Evolutionary conservation across 2,113 vertebrate species (phyloP).

Genomic region (Saiga tatarica): DNA sequence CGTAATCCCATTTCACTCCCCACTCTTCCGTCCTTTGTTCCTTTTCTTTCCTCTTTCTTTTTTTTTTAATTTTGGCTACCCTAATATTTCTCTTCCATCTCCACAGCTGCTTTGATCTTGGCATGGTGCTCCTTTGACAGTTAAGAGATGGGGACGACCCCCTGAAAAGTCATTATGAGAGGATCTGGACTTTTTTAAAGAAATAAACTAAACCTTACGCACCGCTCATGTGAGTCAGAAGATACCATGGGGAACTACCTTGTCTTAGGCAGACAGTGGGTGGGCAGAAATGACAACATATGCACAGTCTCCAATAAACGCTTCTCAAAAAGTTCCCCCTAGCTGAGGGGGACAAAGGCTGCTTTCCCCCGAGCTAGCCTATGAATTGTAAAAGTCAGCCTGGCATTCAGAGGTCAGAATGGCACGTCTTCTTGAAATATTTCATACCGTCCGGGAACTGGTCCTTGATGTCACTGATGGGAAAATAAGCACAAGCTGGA

Average conservation of each 20-base stretch:
- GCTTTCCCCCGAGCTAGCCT: not conserved
- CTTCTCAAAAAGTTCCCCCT: not conserved
- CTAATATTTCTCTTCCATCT: conserved; percentile 39
- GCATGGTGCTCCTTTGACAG: conserved; percentile 33
- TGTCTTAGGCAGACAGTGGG: conserved; percentile 7
- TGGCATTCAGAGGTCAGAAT: not conserved
- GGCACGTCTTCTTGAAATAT: not conserved
- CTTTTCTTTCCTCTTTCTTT: not conserved
- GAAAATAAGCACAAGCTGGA: not conserved
- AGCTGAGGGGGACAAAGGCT: conserved; percentile 50
- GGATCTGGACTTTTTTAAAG: conserved; percentile 39
- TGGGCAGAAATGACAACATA: conserved; percentile 20
- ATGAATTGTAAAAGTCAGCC: not conserved
- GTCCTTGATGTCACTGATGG: not conserved
- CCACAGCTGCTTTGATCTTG: conserved; percentile 38
- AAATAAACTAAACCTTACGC: conserved; percentile 60
- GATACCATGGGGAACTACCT: not conserved
- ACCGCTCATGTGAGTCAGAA: not conserved
- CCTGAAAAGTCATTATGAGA: not conserved
- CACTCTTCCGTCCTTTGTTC: not conserved
- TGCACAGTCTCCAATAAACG: conserved; percentile 13
- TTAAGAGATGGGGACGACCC: conserved; percentile 5
- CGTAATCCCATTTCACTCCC: not conserved
- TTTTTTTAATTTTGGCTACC: not conserved
- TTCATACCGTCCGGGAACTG: not conserved